Evolutionary conservation across 2,888 invertebrate genomes (phyloP).

Genomic region (Tricholauxania praeusta): DNA sequence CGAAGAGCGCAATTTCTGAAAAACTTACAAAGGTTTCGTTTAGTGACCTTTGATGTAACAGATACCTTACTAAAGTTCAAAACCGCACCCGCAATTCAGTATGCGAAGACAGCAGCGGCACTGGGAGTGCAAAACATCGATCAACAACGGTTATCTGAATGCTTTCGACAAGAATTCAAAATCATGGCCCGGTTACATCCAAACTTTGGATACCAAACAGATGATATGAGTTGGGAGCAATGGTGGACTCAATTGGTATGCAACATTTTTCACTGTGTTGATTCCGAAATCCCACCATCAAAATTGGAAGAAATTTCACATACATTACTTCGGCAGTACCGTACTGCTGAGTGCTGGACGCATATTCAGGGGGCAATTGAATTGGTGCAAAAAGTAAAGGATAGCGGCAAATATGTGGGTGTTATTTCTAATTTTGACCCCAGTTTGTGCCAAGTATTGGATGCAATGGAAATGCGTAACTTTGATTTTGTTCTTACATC

Average conservation of each 20-base stretch:
- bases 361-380: slow-evolving; percentile 73
- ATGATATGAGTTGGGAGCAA: slow-evolving; percentile 75
- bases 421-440: slow-evolving; percentile 93
- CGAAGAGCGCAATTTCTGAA: slow-evolving; percentile 51
- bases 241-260: slow-evolving; percentile 80
- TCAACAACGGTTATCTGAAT: slow-evolving; percentile 60
- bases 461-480: slow-evolving; percentile 72
- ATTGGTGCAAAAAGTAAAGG: slow-evolving; percentile 70
- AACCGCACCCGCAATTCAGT: slow-evolving; percentile 76
- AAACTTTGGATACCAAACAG: slow-evolving; percentile 79
- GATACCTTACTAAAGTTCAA: slow-evolving; percentile 85
- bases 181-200: slow-evolving; percentile 76
- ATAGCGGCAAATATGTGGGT: slow-evolving; percentile 71
- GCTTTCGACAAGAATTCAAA: slow-evolving; percentile 76
- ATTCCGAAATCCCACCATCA: slow-evolving; percentile 48
- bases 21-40: slow-evolving; percentile 62
- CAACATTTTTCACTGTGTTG: slow-evolving; percentile 56
- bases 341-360: slow-evolving; percentile 79
- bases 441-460: slow-evolving; percentile 77
- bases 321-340: slow-evolving; percentile 76
- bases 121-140: slow-evolving; percentile 70
- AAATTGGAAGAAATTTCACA: slow-evolving; percentile 69
- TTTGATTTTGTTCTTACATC: slow-evolving; percentile 88
- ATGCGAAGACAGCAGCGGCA: slow-evolving; percentile 75
- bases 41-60: slow-evolving; percentile 91